phyloP scores from a whole-genome alignment of 2,888 invertebrate species.

The Tipula lateralis region DNA sequence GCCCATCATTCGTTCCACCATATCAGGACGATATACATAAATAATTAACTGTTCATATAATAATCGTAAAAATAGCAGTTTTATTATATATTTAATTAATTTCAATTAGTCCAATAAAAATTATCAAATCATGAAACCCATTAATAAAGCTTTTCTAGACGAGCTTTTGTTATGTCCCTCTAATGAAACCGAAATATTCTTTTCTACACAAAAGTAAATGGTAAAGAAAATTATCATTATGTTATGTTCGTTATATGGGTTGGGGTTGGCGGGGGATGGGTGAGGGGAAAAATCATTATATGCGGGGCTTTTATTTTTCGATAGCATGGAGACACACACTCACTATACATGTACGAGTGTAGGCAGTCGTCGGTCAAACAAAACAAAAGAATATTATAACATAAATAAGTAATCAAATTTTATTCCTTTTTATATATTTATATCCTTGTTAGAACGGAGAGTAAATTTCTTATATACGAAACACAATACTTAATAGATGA shows the following conservation, averaged over 20 bases:
- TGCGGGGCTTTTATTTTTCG: too few relatives aligned
- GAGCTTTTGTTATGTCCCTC: neutral
- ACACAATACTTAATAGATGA: neutral
- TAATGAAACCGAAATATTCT: neutral
- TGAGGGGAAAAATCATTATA: too few relatives aligned
- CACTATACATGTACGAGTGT: neutral
- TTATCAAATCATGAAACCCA: neutral
- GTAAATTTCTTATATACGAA: neutral
- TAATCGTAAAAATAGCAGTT: neutral
- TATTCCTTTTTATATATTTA: neutral
- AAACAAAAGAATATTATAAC: neutral
- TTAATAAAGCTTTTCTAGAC: neutral
- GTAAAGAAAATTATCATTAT: neutral
- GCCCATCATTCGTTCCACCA: neutral
- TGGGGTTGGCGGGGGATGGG: too few relatives aligned
- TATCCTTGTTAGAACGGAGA: neutral
- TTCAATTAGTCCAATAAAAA: neutral
- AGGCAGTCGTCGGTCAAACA: too few relatives aligned
- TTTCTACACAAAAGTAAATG: neutral
- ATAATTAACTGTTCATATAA: neutral
- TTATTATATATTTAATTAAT: neutral
- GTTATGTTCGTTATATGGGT: neutral
- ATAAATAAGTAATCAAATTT: constrained; percentile 3
- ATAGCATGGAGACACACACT: neutral
- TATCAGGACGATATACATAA: neutral